A percentile compares a stretch with the other conserved stretches of the same genome.
phyloP scores from a whole-genome alignment of 2,797 vertebrate species.

The Ctenopoma multispine region DNA sequence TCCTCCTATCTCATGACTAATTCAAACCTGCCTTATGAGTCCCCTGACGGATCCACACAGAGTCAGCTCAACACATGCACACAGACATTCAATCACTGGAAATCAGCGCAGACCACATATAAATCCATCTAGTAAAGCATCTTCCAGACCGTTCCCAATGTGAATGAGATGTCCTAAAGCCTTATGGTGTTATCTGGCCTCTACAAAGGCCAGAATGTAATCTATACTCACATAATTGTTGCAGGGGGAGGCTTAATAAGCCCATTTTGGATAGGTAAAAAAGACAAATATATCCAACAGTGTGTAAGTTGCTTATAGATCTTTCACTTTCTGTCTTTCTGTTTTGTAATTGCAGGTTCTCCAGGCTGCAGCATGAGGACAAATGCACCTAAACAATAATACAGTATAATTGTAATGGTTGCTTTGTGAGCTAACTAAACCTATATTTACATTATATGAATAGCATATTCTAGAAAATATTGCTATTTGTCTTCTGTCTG shows the following conservation, averaged over 20 bases:
- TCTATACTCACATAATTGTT: constrained; percentile 76
- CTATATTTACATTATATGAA: constrained; percentile 2
- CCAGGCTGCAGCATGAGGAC: constrained; percentile 6
- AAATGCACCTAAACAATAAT: constrained; percentile 7
- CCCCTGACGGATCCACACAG: constrained; percentile 76
- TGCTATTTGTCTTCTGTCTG: constrained; percentile 16
- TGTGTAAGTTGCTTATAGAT: constrained; percentile 61
- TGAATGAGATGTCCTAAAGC: constrained; percentile 79
- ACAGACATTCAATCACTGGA: constrained; percentile 81
- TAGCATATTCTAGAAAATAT: constrained; percentile 2
- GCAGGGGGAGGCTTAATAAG: constrained; percentile 73
- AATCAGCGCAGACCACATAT: constrained; percentile 71
- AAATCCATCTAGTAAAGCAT: constrained; percentile 81
- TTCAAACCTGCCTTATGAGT: constrained; percentile 83
- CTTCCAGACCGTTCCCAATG: constrained; percentile 76
- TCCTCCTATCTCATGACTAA: constrained; percentile 79
- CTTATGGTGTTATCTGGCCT: constrained; percentile 67
- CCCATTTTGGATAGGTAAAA: constrained; percentile 61
- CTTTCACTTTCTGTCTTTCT: constrained; percentile 32
- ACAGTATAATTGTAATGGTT: neutral
- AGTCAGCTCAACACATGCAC: constrained; percentile 81
- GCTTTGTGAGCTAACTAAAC: neutral
- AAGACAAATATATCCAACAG: constrained; percentile 69
- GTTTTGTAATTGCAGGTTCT: constrained; percentile 31
- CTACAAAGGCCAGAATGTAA: constrained; percentile 73